Percentiles rank a stretch among this genome's conserved stretches.
Conservation (phyloP, 2,797 vertebrate genomes). For the Oreochromis grahami region DNA sequence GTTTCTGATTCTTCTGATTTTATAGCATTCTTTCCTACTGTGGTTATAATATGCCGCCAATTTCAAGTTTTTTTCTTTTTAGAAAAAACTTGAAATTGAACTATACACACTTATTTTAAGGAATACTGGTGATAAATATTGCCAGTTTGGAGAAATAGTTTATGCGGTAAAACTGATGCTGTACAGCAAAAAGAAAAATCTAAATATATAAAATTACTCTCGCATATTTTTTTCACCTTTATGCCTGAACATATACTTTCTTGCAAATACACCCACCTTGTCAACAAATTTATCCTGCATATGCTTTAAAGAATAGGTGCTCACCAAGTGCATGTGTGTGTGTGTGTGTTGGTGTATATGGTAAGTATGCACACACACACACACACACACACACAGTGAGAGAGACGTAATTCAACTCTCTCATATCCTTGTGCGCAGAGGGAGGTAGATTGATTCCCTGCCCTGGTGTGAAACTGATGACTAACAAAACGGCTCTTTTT, state of each 20-base stretch:
- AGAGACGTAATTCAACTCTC: conserved; percentile 60
- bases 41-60: not conserved
- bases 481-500: conserved; percentile 66
- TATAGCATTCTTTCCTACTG: not conserved
- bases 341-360: not conserved
- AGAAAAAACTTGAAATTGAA: not conserved
- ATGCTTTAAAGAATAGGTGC: conserved; percentile 11
- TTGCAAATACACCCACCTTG: conserved; percentile 29
- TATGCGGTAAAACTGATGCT: not conserved
- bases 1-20: not conserved
- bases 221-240: not conserved
- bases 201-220: not conserved
- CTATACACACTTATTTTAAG: not conserved
- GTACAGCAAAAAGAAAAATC: not conserved
- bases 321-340: not conserved
- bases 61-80: not conserved
- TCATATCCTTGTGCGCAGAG: conserved; percentile 50
- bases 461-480: conserved; percentile 66
- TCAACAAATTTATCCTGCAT: conserved; percentile 14
- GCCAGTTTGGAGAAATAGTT: not conserved
- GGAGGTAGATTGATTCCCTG: conserved; percentile 66
- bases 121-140: not conserved
- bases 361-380: not conserved
- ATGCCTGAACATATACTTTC: conserved; percentile 9
- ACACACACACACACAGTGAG: not conserved